Percentiles rank a stretch among this genome's conserved stretches.
Evolutionary conservation across 2,113 vertebrate genomes (phyloP).

Genomic region (Ciconia maguari): DNA sequence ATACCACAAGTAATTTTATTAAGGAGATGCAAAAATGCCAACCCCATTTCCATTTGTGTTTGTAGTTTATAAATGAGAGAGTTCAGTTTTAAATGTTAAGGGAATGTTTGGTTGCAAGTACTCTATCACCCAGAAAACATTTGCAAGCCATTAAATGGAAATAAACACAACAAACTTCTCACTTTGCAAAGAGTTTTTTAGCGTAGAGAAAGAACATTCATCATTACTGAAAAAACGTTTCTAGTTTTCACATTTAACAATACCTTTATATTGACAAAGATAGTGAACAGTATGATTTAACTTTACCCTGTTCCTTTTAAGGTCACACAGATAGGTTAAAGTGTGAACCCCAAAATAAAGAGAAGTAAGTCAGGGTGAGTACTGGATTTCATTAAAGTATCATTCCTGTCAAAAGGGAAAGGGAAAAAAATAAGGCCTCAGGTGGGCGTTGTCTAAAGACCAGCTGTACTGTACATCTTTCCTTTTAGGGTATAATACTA

Average conservation of each 20-base stretch:
- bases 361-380: neutral
- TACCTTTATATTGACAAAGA: neutral
- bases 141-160: neutral
- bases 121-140: neutral
- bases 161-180: neutral
- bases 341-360: neutral
- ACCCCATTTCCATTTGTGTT: neutral
- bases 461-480: neutral
- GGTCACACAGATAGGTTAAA: neutral
- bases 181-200: neutral
- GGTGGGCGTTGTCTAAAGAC: constrained; percentile 9
- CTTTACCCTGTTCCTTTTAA: neutral
- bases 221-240: neutral
- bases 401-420: neutral
- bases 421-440: neutral
- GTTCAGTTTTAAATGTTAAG: neutral
- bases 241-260: neutral
- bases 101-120: neutral
- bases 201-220: neutral
- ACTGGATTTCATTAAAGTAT: neutral
- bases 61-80: neutral
- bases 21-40: neutral
- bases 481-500: constrained; percentile 65
- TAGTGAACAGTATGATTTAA: neutral
- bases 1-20: neutral